Evolutionary conservation across 2,797 vertebrate genomes (phyloP), one percentile per base, ranked within the genome.

Genomic region (Chaunax sp.): DNA sequence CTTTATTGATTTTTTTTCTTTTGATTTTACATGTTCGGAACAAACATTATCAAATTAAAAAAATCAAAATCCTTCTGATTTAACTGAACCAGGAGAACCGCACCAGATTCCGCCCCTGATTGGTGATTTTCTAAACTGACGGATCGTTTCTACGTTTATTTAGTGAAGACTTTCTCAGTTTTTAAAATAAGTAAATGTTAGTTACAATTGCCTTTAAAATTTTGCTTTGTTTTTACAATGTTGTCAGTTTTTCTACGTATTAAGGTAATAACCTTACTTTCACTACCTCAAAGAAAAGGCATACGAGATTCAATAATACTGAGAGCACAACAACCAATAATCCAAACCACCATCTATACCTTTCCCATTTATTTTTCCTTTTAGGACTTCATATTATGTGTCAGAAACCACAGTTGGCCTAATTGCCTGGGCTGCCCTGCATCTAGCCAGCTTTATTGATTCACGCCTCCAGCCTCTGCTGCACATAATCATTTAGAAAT

Each of bases 371-470:
- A 26, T 38, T 5, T 59, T 77, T 64, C 25, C 26, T 74, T 68
- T 41, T 49, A 75, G 61, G 54, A 20, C 41, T 72, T 81, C 18
- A 67, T 78, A 78, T 70, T 78, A 80, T 88, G 74, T 80, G 65
- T 84, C 75, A 79, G 85, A 81, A 78, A 15, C 40, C 16, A 56
- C 64, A 52, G 52, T 77, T 75, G 59, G 61, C 58, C 76, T 88
- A 90, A 88, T 89, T 90, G 77, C 62, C 64, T 72, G 45, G 55
- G 28, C 68, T 81, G 63, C 22, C 80, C 77, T 86, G 69, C 74
- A 85, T 86, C 62, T 64, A 53, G 22, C 69, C 73, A 83, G 78
- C 67, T 43, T 79, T 87, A 93, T 90, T 71, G 87, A 92, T 91
- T 80, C 46, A 25, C 60, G 78, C 84, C 80, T 72, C 40, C 15